phyloP scores from a whole-genome alignment of 2,888 invertebrate species.

The Cyclophora albipunctata region DNA sequence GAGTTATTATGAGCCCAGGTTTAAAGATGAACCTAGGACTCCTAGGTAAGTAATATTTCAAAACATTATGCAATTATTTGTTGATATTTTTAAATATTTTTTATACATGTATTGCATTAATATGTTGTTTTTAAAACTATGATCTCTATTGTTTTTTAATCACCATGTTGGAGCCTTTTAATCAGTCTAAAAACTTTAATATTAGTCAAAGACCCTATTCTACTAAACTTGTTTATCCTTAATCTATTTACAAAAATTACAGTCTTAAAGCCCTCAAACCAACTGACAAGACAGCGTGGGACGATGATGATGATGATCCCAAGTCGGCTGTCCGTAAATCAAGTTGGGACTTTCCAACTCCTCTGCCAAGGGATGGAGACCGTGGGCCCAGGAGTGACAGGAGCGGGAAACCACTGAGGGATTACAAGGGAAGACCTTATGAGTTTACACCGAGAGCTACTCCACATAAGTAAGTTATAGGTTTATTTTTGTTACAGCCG shows the following conservation, averaged over 20 bases:
- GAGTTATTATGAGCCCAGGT: slow-evolving; percentile 76
- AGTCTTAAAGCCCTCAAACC: slow-evolving; percentile 69
- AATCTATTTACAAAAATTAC: no score
- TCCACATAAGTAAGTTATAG: slow-evolving; percentile 81
- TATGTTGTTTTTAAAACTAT: no score
- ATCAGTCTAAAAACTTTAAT: no score
- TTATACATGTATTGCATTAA: no score
- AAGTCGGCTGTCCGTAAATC: slow-evolving; percentile 79
- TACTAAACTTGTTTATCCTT: no score
- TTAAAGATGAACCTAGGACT: slow-evolving; percentile 90
- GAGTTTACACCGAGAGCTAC: slow-evolving; percentile 88
- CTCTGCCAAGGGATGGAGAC: slow-evolving; percentile 71
- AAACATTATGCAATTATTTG: no score
- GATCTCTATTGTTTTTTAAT: no score
- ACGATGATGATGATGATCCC: slow-evolving; percentile 84
- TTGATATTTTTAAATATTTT: no score
- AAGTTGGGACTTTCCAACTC: slow-evolving; percentile 96
- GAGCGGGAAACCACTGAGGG: slow-evolving; percentile 41
- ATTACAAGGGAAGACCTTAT: slow-evolving; percentile 60
- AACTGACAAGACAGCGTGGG: slow-evolving; percentile 83
- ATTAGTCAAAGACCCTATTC: no score
- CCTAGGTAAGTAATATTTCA: slow-evolving; percentile 71
- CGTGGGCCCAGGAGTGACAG: slow-evolving; percentile 55
- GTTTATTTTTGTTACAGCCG: no score
- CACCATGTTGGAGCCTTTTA: no score